Evolutionary conservation across 2,113 vertebrate species (phyloP).

Genomic region (Burhinus oedicnemus): DNA sequence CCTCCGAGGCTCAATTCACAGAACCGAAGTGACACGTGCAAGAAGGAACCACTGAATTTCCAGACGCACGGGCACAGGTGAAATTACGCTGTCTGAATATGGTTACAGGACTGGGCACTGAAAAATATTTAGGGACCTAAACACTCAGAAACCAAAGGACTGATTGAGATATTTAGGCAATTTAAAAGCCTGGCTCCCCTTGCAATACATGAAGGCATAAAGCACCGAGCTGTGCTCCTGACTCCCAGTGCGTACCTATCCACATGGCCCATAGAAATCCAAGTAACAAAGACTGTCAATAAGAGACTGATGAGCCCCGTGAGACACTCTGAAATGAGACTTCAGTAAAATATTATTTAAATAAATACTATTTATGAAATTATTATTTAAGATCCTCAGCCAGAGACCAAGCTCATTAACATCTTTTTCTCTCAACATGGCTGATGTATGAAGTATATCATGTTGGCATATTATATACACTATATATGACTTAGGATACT

Average conservation of each 20-base stretch:
- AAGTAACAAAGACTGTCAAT: not conserved
- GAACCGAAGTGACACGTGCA: not conserved
- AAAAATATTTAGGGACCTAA: not conserved
- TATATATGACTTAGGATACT: not conserved
- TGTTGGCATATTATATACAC: not conserved
- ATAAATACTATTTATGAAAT: not conserved
- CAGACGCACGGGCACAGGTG: not conserved
- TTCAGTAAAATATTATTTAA: not conserved
- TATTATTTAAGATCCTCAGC: not conserved
- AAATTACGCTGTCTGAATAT: not conserved
- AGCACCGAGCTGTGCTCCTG: not conserved
- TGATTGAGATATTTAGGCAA: not conserved
- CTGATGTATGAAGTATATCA: not conserved
- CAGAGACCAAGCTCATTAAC: not conserved
- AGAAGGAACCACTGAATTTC: not conserved
- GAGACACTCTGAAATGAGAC: not conserved
- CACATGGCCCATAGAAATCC: not conserved
- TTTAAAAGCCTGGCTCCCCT: not conserved
- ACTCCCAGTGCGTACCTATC: not conserved
- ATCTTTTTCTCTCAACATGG: not conserved
- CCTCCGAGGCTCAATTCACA: not conserved
- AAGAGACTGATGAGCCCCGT: not conserved
- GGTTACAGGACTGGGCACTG: not conserved
- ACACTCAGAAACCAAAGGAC: not conserved
- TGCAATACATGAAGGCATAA: not conserved